These are phyloP conservation scores for Linnaemya vulpina DNA, from an alignment of 2,888 invertebrate genomes.

Conservation along the genomic window DNA sequence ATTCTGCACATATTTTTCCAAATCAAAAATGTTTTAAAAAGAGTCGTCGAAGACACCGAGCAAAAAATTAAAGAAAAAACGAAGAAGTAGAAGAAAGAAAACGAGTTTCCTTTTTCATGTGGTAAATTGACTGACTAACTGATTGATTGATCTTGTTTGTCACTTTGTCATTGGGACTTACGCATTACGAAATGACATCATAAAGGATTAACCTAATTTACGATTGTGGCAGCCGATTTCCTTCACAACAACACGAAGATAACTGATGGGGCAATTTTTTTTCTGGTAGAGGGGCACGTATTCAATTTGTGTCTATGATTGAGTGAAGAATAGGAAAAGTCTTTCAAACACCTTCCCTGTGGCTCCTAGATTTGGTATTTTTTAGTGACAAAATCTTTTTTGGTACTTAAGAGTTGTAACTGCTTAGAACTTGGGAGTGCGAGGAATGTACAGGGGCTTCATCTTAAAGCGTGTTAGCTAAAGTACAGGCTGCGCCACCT, in stretches of 20 bases:
- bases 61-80: background rate
- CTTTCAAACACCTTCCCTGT: no score
- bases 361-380: no score
- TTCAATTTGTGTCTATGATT: no score
- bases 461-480: no score
- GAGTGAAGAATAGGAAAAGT: no score
- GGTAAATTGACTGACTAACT: constrained; percentile 70
- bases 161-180: constrained; percentile 63
- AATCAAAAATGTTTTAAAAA: constrained; percentile 40
- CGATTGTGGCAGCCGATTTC: constrained; percentile 25
- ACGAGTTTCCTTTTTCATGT: constrained; percentile 69
- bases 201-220: constrained; percentile 67
- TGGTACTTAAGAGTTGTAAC: no score
- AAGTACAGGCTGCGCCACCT: no score
- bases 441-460: no score
- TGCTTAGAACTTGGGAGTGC: no score
- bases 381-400: no score
- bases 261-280: background rate
- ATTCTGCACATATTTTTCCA: constrained; percentile 67
- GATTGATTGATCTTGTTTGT: constrained; percentile 72
- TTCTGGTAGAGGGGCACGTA: no score
- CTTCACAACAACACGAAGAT: background rate
- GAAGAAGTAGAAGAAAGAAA: constrained; percentile 16
- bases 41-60: background rate
- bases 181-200: constrained; percentile 59